Conservation (phyloP, 2,113 vertebrate genomes). For the Archocentrus centrarchus region DNA sequence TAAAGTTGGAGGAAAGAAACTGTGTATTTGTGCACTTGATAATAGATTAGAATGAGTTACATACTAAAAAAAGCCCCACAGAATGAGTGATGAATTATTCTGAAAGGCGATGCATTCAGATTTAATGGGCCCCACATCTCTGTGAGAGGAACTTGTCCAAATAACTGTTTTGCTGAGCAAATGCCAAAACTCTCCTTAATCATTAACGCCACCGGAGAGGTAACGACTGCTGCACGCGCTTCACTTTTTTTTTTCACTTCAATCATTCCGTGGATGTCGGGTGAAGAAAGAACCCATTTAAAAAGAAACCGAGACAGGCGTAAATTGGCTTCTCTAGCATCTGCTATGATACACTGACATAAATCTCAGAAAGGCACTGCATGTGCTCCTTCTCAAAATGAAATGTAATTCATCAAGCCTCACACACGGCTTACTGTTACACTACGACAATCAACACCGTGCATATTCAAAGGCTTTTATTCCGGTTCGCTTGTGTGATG, state of each 20-base stretch:
- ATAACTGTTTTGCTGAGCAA: conserved; percentile 19
- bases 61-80: not conserved
- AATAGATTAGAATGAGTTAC: not conserved
- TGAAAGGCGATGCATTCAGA: not conserved
- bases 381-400: conserved; percentile 4
- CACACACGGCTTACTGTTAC: conserved; percentile 12
- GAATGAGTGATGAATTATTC: not conserved
- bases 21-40: not conserved
- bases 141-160: conserved; percentile 3
- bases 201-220: not conserved
- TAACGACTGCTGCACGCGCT: not conserved
- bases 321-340: conserved; percentile 40
- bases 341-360: conserved; percentile 29
- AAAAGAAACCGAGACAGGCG: conserved; percentile 31
- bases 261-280: conserved; percentile 23
- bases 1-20: not conserved
- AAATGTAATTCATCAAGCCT: conserved; percentile 33
- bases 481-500: not conserved
- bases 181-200: conserved; percentile 14
- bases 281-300: conserved; percentile 31
- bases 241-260: not conserved
- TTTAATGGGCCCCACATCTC: not conserved
- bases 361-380: conserved; percentile 43
- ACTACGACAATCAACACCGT: conserved; percentile 14
- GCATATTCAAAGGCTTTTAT: not conserved